Evolutionary conservation across 2,888 invertebrate genomes (phyloP).

Genomic region (Herminia tarsipennalis): DNA sequence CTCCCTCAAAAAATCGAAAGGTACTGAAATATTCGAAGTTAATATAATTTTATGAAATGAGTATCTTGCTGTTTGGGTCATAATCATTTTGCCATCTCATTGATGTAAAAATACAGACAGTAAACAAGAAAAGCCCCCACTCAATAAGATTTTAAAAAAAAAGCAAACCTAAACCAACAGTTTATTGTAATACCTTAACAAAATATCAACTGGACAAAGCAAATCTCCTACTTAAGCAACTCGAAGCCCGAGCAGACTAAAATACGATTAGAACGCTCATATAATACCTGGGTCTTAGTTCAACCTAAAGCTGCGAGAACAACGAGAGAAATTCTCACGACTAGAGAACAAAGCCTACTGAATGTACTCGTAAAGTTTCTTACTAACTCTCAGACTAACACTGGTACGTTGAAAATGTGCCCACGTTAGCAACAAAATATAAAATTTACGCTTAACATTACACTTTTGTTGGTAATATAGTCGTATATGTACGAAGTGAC

Average conservation of each 20-base stretch:
- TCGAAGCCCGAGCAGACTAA: constrained; percentile 4
- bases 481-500: constrained; percentile 26
- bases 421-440: constrained; percentile 46
- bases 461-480: constrained; percentile 28
- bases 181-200: too few relatives aligned
- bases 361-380: constrained; percentile 39
- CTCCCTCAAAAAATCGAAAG: too few relatives aligned
- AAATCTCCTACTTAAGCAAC: neutral
- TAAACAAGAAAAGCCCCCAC: too few relatives aligned
- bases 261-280: constrained; percentile 28
- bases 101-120: too few relatives aligned
- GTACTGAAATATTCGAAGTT: too few relatives aligned
- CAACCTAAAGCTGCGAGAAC: constrained; percentile 27
- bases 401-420: constrained; percentile 28
- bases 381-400: constrained; percentile 26
- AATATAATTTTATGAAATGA: too few relatives aligned
- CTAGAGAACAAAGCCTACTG: constrained; percentile 27
- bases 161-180: too few relatives aligned
- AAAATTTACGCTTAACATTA: constrained; percentile 44
- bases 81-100: too few relatives aligned
- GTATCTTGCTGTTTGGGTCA: too few relatives aligned
- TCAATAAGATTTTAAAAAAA: too few relatives aligned
- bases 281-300: constrained; percentile 24
- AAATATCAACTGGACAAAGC: too few relatives aligned
- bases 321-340: constrained; percentile 27